Conservation (phyloP, 2,888 invertebrate species). For the Nipponacmea schrenckii region DNA sequence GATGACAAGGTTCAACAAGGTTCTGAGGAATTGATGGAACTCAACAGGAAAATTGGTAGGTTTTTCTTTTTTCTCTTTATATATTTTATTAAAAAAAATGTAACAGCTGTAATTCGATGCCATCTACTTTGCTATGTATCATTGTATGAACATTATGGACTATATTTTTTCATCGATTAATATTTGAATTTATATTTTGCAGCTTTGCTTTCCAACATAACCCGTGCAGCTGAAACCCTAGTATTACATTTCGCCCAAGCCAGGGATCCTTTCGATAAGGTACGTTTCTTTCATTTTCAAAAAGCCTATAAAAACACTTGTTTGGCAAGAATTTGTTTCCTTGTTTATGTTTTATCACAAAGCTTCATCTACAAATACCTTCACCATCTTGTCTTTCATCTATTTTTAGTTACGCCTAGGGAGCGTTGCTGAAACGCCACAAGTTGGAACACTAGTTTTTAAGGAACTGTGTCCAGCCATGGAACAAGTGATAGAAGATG, state of each 20-base stretch:
- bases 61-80: neutral
- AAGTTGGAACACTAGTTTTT: conserved; percentile 75
- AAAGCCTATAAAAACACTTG: too few relatives aligned
- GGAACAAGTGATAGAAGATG: conserved; percentile 85
- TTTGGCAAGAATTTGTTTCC: neutral
- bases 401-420: conserved; percentile 57
- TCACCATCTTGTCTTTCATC: too few relatives aligned
- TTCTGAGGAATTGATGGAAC: conserved; percentile 5
- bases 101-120: too few relatives aligned
- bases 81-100: neutral
- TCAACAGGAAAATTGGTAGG: neutral
- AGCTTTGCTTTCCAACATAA: conserved; percentile 80
- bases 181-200: conserved; percentile 41
- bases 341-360: too few relatives aligned
- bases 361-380: too few relatives aligned
- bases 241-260: conserved; percentile 79
- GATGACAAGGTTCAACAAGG: neutral
- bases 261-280: conserved; percentile 75
- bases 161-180: too few relatives aligned
- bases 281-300: conserved; percentile 23
- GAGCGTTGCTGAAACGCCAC: conserved; percentile 57
- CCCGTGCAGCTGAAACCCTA: conserved; percentile 80
- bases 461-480: conserved; percentile 82
- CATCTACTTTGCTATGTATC: too few relatives aligned
- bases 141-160: too few relatives aligned